phyloP scores from a whole-genome alignment of 2,888 invertebrate species.

The Dorcus parallelipipedus region DNA sequence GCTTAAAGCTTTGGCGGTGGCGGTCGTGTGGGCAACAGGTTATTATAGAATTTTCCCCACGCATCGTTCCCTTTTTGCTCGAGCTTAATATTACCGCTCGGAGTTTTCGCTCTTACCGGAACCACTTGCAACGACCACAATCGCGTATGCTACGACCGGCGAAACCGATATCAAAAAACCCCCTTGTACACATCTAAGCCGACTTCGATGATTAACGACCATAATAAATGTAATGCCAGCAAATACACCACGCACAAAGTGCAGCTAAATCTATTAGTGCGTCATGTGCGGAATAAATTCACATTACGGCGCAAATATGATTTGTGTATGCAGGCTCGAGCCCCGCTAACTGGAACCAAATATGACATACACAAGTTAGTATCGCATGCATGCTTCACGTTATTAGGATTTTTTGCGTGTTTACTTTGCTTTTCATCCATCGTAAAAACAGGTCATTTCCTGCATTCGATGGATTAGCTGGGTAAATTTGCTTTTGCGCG shows the following conservation, averaged over 20 bases:
- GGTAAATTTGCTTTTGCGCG: no score
- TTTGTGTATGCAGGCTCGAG: neutral
- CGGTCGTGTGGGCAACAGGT: constrained; percentile 18
- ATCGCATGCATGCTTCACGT: no score
- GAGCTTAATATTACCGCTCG: neutral
- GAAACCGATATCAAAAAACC: neutral
- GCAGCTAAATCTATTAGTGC: constrained; percentile 5
- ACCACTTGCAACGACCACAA: neutral
- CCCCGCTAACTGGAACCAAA: neutral
- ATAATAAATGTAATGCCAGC: constrained; percentile 7
- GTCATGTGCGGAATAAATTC: constrained; percentile 4
- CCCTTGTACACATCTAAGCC: neutral
- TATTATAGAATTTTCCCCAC: constrained; percentile 10
- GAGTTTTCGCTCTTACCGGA: neutral
- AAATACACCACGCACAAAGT: constrained; percentile 2
- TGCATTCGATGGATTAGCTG: no score
- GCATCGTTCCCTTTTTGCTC: no score
- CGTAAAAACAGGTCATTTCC: no score
- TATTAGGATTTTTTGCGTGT: no score
- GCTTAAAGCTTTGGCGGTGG: neutral
- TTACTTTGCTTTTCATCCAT: no score
- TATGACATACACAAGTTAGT: neutral
- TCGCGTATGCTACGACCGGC: neutral
- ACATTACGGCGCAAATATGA: neutral
- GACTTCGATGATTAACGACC: constrained; percentile 4